phyloP scores from a whole-genome alignment of 2,888 invertebrate species.

The Ectemnius lituratus region DNA sequence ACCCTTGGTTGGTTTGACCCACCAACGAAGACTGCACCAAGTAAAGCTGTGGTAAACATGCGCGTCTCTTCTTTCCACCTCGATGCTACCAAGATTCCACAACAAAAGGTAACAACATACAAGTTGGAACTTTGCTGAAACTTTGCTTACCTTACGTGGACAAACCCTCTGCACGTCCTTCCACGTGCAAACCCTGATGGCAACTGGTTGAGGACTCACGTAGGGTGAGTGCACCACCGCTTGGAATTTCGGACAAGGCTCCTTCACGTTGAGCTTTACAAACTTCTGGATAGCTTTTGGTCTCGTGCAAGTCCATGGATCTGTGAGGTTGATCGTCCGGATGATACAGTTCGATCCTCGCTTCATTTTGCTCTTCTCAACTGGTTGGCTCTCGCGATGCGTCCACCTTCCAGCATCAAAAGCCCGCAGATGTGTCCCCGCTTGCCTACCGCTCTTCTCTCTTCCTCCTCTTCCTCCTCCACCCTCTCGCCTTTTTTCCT shows the following conservation, averaged over 20 bases:
- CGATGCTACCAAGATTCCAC: too few species aligned
- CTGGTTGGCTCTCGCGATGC: neutral
- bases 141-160: constrained; percentile 46
- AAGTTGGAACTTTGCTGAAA: neutral
- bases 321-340: constrained; percentile 71
- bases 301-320: constrained; percentile 64
- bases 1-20: neutral
- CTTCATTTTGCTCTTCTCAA: constrained; percentile 57
- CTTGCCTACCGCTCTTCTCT: neutral
- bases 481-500: neutral
- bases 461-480: neutral
- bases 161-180: constrained; percentile 68
- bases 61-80: too few species aligned
- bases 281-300: constrained; percentile 62
- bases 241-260: constrained; percentile 41
- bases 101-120: too few species aligned
- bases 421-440: constrained; percentile 1
- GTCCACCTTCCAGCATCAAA: constrained; percentile 1
- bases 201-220: constrained; percentile 61
- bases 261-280: constrained; percentile 49
- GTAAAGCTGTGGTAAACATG: neutral
- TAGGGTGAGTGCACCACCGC: constrained; percentile 18
- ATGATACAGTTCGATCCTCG: constrained; percentile 60
- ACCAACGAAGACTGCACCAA: neutral
- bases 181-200: constrained; percentile 75